Percentiles rank a stretch among this genome's conserved stretches.
phyloP scores from a whole-genome alignment of 2,113 vertebrate species.

The Mola mola region DNA sequence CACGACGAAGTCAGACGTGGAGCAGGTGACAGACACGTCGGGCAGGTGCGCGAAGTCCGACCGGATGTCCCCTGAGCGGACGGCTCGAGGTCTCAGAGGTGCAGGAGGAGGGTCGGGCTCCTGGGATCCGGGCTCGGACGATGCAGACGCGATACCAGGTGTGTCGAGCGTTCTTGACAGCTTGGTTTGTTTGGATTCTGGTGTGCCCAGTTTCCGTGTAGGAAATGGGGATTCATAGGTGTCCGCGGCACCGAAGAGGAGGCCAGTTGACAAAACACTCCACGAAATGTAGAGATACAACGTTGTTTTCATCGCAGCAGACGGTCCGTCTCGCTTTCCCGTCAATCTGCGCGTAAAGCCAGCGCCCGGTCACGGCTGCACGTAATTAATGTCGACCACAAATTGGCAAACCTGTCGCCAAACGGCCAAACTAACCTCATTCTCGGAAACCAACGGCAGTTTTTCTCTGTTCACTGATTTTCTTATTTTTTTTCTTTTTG shows the following conservation, averaged over 20 bases:
- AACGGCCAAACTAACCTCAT: too few species aligned
- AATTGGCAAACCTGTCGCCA: too few species aligned
- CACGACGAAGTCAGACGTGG: slow-evolving; percentile 58
- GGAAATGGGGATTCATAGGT: slow-evolving; percentile 1
- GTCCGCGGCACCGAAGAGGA: slow-evolving; percentile 8
- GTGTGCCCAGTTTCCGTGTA: neutral
- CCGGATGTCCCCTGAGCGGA: neutral
- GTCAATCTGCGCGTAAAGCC: slow-evolving; percentile 24
- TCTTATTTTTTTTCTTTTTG: neutral
- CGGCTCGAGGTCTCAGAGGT: neutral
- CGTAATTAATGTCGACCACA: slow-evolving; percentile 31
- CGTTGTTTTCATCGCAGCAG: slow-evolving; percentile 63
- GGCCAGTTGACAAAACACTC: slow-evolving; percentile 37
- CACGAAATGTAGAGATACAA: slow-evolving; percentile 41
- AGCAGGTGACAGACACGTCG: slow-evolving; percentile 73
- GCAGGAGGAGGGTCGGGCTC: neutral
- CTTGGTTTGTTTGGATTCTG: neutral
- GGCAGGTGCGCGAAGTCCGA: slow-evolving; percentile 27
- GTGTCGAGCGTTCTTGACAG: neutral
- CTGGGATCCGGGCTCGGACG: neutral
- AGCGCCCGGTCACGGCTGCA: slow-evolving; percentile 48
- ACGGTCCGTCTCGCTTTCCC: slow-evolving; percentile 1
- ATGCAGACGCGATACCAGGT: neutral
- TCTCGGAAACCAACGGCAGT: too few species aligned
- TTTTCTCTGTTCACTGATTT: too few species aligned